A percentile compares a stretch with the other conserved stretches of the same genome.
Conservation (phyloP, 2,888 invertebrate species). For the Trichacis sp. region DNA sequence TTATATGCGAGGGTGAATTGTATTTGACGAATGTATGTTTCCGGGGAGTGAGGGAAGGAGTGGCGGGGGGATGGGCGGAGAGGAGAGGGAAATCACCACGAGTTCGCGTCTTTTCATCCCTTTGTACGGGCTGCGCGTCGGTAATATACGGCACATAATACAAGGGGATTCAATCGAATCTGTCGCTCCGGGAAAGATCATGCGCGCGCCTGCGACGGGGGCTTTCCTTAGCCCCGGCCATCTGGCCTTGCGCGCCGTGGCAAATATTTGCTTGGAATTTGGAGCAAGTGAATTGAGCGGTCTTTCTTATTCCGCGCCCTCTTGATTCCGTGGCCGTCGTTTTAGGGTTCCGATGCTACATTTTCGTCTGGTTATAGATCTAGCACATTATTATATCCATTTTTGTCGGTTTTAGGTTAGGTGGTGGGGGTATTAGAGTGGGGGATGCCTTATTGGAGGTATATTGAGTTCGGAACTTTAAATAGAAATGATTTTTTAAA, state of each 20-base stretch:
- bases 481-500: no score
- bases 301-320: constrained; percentile 5
- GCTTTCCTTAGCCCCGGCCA: constrained; percentile 39
- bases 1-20: neutral
- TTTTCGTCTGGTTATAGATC: no score
- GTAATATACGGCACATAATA: constrained; percentile 33
- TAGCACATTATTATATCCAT: no score
- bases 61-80: neutral
- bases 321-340: neutral
- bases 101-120: neutral
- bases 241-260: constrained; percentile 37
- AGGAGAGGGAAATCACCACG: neutral
- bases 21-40: neutral
- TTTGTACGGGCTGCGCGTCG: constrained; percentile 44
- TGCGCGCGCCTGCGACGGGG: constrained; percentile 38
- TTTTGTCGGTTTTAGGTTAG: no score
- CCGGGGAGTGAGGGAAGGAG: no score
- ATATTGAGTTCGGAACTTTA: no score
- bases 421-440: no score
- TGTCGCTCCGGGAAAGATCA: constrained; percentile 34
- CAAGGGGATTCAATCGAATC: constrained; percentile 42
- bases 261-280: constrained; percentile 41
- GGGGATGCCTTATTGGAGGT: no score
- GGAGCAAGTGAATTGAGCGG: constrained; percentile 34
- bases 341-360: no score